Percentiles rank a stretch among this genome's conserved stretches.
Evolutionary conservation across 1,140 invertebrate genomes (phyloP).

Genomic region (Papilio polytes): DNA sequence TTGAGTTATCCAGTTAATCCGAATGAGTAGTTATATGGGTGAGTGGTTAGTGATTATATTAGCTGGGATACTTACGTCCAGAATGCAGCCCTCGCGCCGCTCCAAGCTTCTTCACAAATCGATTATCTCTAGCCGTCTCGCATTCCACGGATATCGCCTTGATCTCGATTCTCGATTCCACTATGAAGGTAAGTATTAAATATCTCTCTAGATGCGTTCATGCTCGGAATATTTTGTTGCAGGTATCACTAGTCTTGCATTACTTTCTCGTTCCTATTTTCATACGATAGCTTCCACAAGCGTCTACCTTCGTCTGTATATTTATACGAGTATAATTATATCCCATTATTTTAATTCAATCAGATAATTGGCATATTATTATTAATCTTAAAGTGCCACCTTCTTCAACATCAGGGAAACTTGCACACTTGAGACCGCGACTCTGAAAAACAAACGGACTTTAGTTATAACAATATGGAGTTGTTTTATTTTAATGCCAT

Average conservation of each 20-base stretch:
- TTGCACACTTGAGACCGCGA: too few relatives aligned
- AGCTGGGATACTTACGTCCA: slow-evolving; percentile 48
- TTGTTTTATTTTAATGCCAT: background rate
- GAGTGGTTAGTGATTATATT: slow-evolving; percentile 37
- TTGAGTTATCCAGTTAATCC: slow-evolving; percentile 41
- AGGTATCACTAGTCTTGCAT: background rate
- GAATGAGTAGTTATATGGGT: slow-evolving; percentile 40
- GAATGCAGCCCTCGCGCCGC: slow-evolving; percentile 55
- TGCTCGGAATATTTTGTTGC: slow-evolving; percentile 35
- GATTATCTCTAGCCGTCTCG: slow-evolving; percentile 60
- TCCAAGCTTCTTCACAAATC: slow-evolving; percentile 57
- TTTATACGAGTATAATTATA: too few relatives aligned
- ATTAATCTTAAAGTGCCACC: too few relatives aligned
- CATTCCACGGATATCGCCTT: slow-evolving; percentile 62
- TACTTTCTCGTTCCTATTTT: background rate
- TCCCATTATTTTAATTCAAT: too few relatives aligned
- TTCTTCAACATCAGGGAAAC: too few relatives aligned
- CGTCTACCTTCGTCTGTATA: too few relatives aligned
- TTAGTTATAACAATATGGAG: background rate
- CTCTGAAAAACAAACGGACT: too few relatives aligned
- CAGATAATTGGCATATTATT: background rate
- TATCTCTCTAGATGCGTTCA: slow-evolving; percentile 47
- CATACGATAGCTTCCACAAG: background rate
- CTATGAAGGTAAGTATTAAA: slow-evolving; percentile 57
- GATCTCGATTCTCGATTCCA: slow-evolving; percentile 60